Base-by-base conservation (phyloP, 2,888 invertebrate species). In the Polietes domitor region DNA sequence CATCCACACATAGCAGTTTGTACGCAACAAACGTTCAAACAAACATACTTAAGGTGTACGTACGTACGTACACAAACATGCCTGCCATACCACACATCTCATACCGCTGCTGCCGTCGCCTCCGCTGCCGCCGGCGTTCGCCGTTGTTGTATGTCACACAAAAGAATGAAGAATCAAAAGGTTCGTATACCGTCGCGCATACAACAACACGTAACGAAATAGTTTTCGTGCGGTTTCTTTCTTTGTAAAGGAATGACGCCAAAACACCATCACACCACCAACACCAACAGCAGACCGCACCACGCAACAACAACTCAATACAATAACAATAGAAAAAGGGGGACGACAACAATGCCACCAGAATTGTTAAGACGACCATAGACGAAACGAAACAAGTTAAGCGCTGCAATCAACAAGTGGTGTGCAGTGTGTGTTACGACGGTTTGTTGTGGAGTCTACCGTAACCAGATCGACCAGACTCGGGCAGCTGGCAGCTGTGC, bases 201-300 rank as follows among this genome's bases (percentile, higher is more conserved):
- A 2, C 41, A 10, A 65, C 65, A 65, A 65, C 41, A 68, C 68
- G 68, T 68, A 68, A 72, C 28, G 37, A 72, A 73, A 58, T 73
- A 73, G 58, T 73, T 61, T 73, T 83, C 70, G 68, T 61, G 77
- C 55, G 61, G 76, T 76, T 79, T 79, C 37, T n/a, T 32, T 32
- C 74, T 80, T 80, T 73, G 68, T 77, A 50, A 76, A 76, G 76
- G 71, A 58, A 73, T 32, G 61, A 65, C 28, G 68, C 50, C n/a
- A 77, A 82, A 50, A 26, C n/a, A 61, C 28, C 47, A 47, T n/a
- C 47, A 41, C 58, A 12, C 26, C 24, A 75, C 41, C 50, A 17
- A 47, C 15, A 68, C 37, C 37, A n/a, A n/a, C n/a, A n/a, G n/a
- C n/a, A n/a, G n/a, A n/a, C n/a, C n/a, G n/a, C n/a, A n/a, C n/a